Evolutionary conservation across 2,888 invertebrate species (phyloP).

Genomic region (Oeneis ivallda): DNA sequence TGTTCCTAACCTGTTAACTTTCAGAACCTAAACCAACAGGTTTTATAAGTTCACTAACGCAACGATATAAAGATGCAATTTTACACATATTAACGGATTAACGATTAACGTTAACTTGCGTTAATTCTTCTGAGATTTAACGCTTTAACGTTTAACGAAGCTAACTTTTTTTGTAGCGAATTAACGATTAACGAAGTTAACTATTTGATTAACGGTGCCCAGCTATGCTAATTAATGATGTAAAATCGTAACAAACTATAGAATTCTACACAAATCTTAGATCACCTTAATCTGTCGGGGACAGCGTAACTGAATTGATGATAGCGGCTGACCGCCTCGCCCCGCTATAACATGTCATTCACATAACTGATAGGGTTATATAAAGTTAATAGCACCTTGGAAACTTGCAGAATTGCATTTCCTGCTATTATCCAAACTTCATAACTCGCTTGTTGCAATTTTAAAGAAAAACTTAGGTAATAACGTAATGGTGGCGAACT

Average conservation of each 20-base stretch:
- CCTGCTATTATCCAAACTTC: background rate
- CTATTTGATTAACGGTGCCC: too few species aligned
- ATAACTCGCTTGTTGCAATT: background rate
- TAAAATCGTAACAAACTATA: background rate
- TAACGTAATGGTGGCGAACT: background rate
- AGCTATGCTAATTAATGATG: background rate
- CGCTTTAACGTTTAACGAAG: too few species aligned
- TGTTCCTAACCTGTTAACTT: too few species aligned
- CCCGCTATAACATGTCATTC: constrained; percentile 76
- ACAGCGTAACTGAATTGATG: constrained; percentile 75
- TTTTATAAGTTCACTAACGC: too few species aligned
- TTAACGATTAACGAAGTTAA: too few species aligned
- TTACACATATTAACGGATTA: too few species aligned
- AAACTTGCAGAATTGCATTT: constrained; percentile 46
- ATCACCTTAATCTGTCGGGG: constrained; percentile 65
- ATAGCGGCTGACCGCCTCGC: constrained; percentile 62
- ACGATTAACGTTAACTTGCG: too few species aligned
- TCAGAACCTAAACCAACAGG: too few species aligned
- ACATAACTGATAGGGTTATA: constrained; percentile 63
- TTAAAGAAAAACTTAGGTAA: background rate
- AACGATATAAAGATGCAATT: too few species aligned
- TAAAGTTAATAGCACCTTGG: constrained; percentile 59
- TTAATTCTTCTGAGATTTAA: too few species aligned
- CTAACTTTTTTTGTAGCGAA: too few species aligned
- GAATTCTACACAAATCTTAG: constrained; percentile 6